phyloP scores from a whole-genome alignment of 2,113 vertebrate species.

The Seriola dumerili region DNA sequence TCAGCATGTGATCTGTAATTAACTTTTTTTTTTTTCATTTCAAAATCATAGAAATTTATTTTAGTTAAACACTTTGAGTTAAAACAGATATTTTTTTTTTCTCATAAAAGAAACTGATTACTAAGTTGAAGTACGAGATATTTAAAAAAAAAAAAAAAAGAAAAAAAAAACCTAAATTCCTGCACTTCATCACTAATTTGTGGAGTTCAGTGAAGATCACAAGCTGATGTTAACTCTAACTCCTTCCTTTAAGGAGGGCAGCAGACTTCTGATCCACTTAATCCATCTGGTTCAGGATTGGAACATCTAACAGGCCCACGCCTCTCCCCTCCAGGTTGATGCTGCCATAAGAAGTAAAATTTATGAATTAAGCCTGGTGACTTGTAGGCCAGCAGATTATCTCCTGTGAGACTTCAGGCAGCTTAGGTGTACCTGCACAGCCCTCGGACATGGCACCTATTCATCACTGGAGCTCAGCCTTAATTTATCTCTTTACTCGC shows the following conservation, averaged over 20 bases:
- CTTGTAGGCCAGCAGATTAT: slow-evolving; percentile 53
- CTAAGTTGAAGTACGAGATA: not conserved
- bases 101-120: no score
- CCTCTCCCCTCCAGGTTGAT: slow-evolving; percentile 14
- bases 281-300: slow-evolving; percentile 26
- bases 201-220: not conserved
- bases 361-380: slow-evolving; percentile 45
- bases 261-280: slow-evolving; percentile 22
- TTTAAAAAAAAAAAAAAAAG: not conserved
- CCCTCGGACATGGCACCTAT: slow-evolving; percentile 43
- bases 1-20: no score
- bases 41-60: no score
- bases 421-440: slow-evolving; percentile 40
- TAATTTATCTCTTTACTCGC: slow-evolving; percentile 24
- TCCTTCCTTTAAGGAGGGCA: not conserved
- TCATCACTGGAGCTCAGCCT: slow-evolving; percentile 42
- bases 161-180: not conserved
- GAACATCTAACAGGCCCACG: slow-evolving; percentile 15
- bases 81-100: no score
- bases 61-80: no score
- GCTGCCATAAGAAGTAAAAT: slow-evolving; percentile 22
- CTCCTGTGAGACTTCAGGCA: slow-evolving; percentile 38
- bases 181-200: not conserved
- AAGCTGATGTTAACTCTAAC: not conserved
- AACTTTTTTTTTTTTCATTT: no score